These are phyloP conservation scores for Cyclina sinensis DNA, from an alignment of 1,140 invertebrate genomes.

Conservation along the genomic window DNA sequence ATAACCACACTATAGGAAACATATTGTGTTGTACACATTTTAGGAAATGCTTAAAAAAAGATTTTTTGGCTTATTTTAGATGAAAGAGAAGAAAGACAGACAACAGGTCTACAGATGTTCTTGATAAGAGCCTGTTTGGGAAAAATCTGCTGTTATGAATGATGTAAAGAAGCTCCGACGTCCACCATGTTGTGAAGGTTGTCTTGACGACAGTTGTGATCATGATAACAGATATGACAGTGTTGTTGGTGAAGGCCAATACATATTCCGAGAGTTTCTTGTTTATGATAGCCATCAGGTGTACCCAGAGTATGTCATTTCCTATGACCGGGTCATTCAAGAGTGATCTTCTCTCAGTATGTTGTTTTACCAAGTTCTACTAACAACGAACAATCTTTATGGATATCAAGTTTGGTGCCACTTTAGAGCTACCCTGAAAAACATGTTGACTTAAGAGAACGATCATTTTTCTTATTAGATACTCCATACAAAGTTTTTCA, in stretches of 20 bases:
- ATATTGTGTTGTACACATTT: too few species aligned
- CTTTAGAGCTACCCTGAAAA: too few species aligned
- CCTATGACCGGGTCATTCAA: slow-evolving; percentile 51
- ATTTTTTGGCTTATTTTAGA: slow-evolving; percentile 40
- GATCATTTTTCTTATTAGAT: too few species aligned
- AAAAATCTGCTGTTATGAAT: slow-evolving; percentile 59
- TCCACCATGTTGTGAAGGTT: slow-evolving; percentile 65
- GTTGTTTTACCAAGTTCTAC: too few species aligned
- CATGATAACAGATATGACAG: slow-evolving; percentile 60
- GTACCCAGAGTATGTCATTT: slow-evolving; percentile 59
- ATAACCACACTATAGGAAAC: too few species aligned
- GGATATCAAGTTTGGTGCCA: too few species aligned
- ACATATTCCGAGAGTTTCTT: slow-evolving; percentile 64
- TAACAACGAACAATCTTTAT: too few species aligned
- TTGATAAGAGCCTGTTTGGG: slow-evolving; percentile 67
- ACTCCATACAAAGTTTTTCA: too few species aligned
- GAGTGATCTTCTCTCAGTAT: too few species aligned
- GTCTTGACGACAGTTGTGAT: slow-evolving; percentile 28
- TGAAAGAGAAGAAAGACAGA: slow-evolving; percentile 17
- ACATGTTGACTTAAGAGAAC: too few species aligned
- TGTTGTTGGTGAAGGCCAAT: slow-evolving; percentile 59
- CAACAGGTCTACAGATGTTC: slow-evolving; percentile 67
- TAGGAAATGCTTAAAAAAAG: not conserved
- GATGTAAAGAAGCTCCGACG: slow-evolving; percentile 43
- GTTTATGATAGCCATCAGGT: slow-evolving; percentile 58